These are phyloP conservation scores for Ophion slaviceki DNA, from an alignment of 2,888 invertebrate genomes.

Conservation along the genomic window DNA sequence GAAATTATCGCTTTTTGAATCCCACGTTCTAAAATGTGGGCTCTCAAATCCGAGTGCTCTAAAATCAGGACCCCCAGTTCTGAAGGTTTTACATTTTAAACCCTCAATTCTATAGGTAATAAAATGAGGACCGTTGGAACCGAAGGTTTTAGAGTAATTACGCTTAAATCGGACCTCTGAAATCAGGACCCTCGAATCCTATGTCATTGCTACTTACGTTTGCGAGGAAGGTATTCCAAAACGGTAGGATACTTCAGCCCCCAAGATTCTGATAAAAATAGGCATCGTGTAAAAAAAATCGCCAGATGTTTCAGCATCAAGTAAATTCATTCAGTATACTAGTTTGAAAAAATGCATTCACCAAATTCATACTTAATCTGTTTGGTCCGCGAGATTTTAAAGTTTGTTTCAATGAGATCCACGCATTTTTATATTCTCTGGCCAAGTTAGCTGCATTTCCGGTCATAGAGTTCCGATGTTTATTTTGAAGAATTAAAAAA, in stretches of 20 bases:
- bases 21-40: not conserved
- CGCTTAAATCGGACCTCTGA: not conserved
- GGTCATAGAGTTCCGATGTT: too few relatives aligned
- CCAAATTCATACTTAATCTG: not conserved
- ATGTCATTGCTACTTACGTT: too few relatives aligned
- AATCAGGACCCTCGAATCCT: not conserved
- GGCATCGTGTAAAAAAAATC: too few relatives aligned
- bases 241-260: too few relatives aligned
- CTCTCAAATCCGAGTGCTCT: not conserved
- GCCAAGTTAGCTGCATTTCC: too few relatives aligned
- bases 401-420: too few relatives aligned
- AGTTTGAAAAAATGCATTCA: not conserved
- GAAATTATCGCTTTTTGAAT: not conserved
- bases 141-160: not conserved
- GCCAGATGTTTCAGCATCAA: too few relatives aligned
- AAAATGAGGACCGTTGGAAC: not conserved
- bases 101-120: not conserved
- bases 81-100: not conserved
- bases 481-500: too few relatives aligned
- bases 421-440: too few relatives aligned
- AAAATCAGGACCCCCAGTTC: not conserved
- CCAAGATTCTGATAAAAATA: too few relatives aligned
- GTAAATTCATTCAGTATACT: not conserved
- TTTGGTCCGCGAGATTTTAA: too few relatives aligned
- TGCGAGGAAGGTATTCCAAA: too few relatives aligned